Evolutionary conservation across 2,113 vertebrate species (phyloP).

Genomic region (Crocuta crocuta): DNA sequence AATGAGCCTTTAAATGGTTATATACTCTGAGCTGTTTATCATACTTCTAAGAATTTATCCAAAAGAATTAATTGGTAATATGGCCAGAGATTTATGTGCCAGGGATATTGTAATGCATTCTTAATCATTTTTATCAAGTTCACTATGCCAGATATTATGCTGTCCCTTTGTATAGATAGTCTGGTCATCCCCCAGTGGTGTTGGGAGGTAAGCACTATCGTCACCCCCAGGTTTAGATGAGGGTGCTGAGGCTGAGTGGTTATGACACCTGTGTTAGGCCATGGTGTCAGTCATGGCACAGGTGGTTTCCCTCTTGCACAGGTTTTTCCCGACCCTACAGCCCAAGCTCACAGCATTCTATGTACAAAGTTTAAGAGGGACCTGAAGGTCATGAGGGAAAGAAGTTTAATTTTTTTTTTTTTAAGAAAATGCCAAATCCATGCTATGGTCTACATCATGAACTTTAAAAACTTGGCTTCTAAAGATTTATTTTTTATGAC

Average conservation of each 20-base stretch:
- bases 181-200: not conserved
- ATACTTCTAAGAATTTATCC: not conserved
- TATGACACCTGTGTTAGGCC: not conserved
- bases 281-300: not conserved
- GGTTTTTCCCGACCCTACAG: not conserved
- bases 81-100: not conserved
- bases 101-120: not conserved
- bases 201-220: not conserved
- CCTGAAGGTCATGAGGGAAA: not conserved
- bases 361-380: not conserved
- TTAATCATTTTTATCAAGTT: not conserved
- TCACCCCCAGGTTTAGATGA: not conserved
- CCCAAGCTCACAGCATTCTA: not conserved
- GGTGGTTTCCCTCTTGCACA: not conserved
- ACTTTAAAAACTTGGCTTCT: conserved; percentile 6
- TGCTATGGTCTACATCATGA: not conserved
- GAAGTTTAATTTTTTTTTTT: not conserved
- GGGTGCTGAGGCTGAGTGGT: not conserved
- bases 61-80: not conserved
- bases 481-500: not conserved
- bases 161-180: not conserved
- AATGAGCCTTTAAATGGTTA: not conserved
- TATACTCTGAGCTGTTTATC: not conserved
- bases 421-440: not conserved
- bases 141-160: not conserved